Conservation (phyloP, 2,113 vertebrate species). For the Papio anubis region DNA sequence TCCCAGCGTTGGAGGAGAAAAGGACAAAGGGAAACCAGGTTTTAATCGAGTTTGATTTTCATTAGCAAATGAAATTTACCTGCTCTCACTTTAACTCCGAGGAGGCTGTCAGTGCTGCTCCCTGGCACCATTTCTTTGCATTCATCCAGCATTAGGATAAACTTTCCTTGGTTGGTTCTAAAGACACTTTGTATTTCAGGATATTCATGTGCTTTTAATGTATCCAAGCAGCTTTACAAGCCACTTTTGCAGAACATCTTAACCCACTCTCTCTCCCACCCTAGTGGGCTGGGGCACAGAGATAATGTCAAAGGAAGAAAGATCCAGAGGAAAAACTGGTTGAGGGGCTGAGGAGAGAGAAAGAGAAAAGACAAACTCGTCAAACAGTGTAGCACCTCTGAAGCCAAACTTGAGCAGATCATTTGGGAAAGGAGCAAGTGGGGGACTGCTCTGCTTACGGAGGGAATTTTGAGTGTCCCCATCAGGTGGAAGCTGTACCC, state of each 20-base stretch:
- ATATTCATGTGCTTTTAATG: slow-evolving; percentile 90
- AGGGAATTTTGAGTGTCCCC: background rate
- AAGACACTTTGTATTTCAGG: slow-evolving; percentile 86
- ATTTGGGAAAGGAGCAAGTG: background rate
- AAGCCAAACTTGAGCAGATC: background rate
- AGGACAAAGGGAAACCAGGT: slow-evolving; percentile 56
- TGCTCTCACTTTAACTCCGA: slow-evolving; percentile 77
- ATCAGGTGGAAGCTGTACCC: background rate
- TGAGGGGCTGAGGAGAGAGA: background rate
- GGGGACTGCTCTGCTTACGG: background rate
- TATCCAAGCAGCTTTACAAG: slow-evolving; percentile 87
- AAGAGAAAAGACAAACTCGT: background rate
- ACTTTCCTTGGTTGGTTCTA: slow-evolving; percentile 79
- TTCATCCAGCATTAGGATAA: slow-evolving; percentile 78
- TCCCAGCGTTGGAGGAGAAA: background rate
- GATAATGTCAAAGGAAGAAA: slow-evolving; percentile 47
- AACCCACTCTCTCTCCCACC: slow-evolving; percentile 86
- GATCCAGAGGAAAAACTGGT: background rate
- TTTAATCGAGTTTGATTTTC: slow-evolving; percentile 85
- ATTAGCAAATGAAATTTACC: slow-evolving; percentile 84
- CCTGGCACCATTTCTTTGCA: slow-evolving; percentile 76
- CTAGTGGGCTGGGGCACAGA: background rate
- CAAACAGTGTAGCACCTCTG: background rate
- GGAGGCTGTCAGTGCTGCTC: slow-evolving; percentile 68
- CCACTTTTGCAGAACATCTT: slow-evolving; percentile 84